Conservation (phyloP, 2,797 vertebrate species). For the Amazona ochrocephala region DNA sequence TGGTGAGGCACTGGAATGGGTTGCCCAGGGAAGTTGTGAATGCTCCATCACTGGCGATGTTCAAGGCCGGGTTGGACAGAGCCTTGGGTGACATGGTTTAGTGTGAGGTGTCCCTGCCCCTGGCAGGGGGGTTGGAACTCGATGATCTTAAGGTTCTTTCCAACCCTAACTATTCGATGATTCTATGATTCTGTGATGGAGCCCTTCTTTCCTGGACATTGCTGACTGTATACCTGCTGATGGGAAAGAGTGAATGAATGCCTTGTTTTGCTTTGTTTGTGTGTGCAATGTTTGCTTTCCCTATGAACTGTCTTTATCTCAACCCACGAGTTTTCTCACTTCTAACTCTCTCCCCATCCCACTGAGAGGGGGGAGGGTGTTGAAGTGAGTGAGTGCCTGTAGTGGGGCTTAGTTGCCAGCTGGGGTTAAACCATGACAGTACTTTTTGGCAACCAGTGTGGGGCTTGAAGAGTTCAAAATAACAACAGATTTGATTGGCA, state of each 20-base stretch:
- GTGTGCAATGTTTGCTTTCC: neutral
- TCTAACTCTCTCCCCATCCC: neutral
- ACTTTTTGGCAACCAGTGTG: neutral
- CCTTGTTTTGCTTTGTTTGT: neutral
- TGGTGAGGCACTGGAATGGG: too few relatives aligned
- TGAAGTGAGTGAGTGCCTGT: neutral
- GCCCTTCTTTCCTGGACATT: neutral
- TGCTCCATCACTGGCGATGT: too few relatives aligned
- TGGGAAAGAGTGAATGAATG: neutral
- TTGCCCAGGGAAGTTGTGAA: too few relatives aligned
- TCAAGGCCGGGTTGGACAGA: too few relatives aligned
- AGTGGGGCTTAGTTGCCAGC: neutral
- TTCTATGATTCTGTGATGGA: neutral
- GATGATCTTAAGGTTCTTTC: too few relatives aligned
- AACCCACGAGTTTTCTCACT: neutral
- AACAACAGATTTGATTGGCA: neutral
- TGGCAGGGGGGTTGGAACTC: too few relatives aligned
- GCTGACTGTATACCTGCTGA: neutral
- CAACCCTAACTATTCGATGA: too few relatives aligned
- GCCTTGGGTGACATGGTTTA: too few relatives aligned
- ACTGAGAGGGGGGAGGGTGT: neutral
- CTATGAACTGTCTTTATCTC: neutral
- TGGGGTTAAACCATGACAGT: neutral
- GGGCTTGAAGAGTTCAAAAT: neutral
- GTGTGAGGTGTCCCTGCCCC: too few relatives aligned